Conservation (phyloP, 2,888 invertebrate species). For the Metalampra italica region DNA sequence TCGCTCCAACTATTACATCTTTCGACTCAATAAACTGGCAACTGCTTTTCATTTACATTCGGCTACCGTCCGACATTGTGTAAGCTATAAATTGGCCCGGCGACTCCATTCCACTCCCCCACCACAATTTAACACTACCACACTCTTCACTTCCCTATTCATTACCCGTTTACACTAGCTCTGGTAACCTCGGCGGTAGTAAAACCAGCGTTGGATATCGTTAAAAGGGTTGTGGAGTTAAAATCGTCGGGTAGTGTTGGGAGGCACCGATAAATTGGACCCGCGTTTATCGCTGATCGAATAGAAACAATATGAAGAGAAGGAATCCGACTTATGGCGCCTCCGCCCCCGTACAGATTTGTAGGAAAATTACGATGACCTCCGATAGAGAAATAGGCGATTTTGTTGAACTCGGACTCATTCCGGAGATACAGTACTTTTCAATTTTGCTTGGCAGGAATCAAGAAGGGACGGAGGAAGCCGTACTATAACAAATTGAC, state of each 20-base stretch:
- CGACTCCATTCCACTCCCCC: conserved; percentile 29
- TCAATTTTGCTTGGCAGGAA: too few species aligned
- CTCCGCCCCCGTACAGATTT: conserved; percentile 30
- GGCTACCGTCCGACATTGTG: conserved; percentile 36
- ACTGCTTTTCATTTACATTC: conserved; percentile 47
- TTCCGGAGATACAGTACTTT: too few species aligned
- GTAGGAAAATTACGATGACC: conserved; percentile 30
- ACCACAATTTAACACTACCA: conserved; percentile 12
- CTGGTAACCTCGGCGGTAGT: not conserved
- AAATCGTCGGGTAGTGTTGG: conserved; percentile 14
- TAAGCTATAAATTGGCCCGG: conserved; percentile 45
- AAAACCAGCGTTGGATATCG: conserved; percentile 12
- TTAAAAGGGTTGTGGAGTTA: not conserved
- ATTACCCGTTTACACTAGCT: conserved; percentile 1
- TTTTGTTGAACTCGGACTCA: too few species aligned
- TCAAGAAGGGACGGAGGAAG: too few species aligned
- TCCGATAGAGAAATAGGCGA: conserved; percentile 12
- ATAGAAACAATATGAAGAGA: conserved; percentile 51
- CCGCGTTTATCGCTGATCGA: conserved; percentile 48
- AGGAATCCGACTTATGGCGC: conserved; percentile 36
- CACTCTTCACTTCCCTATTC: conserved; percentile 16
- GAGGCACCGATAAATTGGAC: conserved; percentile 37
- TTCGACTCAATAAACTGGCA: conserved; percentile 43
- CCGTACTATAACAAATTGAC: too few species aligned
- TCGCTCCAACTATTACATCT: conserved; percentile 31